Percentiles rank a stretch among this genome's conserved stretches.
phyloP scores from a whole-genome alignment of 2,113 vertebrate genomes.

The Myotis davidii region DNA sequence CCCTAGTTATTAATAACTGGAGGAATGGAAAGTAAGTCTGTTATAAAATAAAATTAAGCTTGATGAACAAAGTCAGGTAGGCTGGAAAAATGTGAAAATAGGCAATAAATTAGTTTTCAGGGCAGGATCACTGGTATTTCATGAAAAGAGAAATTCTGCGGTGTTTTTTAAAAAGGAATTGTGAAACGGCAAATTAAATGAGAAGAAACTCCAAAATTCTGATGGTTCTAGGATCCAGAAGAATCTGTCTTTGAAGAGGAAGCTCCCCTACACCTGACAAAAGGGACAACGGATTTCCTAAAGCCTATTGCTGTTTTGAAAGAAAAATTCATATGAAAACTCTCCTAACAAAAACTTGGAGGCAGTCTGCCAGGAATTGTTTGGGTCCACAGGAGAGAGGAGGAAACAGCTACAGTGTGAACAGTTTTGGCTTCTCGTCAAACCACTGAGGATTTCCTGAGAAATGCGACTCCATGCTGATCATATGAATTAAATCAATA shows the following conservation, averaged over 20 bases:
- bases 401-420: background rate
- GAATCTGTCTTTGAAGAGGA: constrained; percentile 17
- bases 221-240: background rate
- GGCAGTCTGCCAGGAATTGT: constrained; percentile 22
- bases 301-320: constrained; percentile 52
- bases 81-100: constrained; percentile 6
- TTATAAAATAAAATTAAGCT: constrained; percentile 14
- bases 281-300: background rate
- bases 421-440: constrained; percentile 13
- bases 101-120: background rate
- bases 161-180: constrained; percentile 32
- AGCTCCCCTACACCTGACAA: background rate
- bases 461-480: constrained; percentile 47
- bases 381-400: background rate
- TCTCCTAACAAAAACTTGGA: background rate
- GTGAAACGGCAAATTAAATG: constrained; percentile 22
- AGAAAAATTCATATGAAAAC: constrained; percentile 55
- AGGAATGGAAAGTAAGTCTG: constrained; percentile 42
- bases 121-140: background rate
- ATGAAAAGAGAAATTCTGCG: constrained; percentile 2
- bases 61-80: background rate
- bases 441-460: constrained; percentile 66
- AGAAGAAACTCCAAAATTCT: background rate
- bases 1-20: background rate
- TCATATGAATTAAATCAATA: background rate